These are phyloP conservation scores for Pissodes strobi DNA, from an alignment of 1,140 invertebrate species.

Conservation along the genomic window DNA sequence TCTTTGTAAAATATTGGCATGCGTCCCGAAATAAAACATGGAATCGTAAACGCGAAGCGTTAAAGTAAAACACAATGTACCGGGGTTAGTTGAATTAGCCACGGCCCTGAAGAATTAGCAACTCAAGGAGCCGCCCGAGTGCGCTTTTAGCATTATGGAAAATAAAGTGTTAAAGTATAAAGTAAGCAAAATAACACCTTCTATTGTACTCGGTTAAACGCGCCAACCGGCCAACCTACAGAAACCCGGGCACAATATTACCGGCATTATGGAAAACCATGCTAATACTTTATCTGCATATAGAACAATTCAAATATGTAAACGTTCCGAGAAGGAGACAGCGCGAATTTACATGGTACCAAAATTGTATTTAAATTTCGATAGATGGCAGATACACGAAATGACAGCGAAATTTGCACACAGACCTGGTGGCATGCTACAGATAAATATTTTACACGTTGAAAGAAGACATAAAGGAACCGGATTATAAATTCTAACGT, in stretches of 20 bases:
- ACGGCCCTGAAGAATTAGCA: slow-evolving; percentile 20
- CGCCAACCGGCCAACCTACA: slow-evolving; percentile 19
- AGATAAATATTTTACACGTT: slow-evolving; percentile 30
- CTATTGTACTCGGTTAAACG: slow-evolving; percentile 34
- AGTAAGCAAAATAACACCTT: slow-evolving; percentile 37
- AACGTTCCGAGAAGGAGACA: slow-evolving; percentile 29
- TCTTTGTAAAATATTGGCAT: not conserved
- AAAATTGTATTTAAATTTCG: slow-evolving; percentile 47
- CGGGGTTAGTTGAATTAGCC: slow-evolving; percentile 17
- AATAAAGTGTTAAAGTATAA: slow-evolving; percentile 33
- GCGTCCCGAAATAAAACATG: not conserved
- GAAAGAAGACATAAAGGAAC: slow-evolving; percentile 36
- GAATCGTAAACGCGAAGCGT: slow-evolving; percentile 3
- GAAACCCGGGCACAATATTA: slow-evolving; percentile 34
- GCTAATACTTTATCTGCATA: slow-evolving; percentile 44
- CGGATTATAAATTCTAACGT: slow-evolving; percentile 2
- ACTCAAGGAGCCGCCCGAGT: slow-evolving; percentile 2
- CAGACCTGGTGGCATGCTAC: slow-evolving; percentile 37
- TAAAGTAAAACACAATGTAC: slow-evolving; percentile 10
- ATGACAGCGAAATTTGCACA: slow-evolving; percentile 43
- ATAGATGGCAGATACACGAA: slow-evolving; percentile 42
- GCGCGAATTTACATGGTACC: slow-evolving; percentile 40
- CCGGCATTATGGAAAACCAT: slow-evolving; percentile 42
- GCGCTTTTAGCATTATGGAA: slow-evolving; percentile 13
- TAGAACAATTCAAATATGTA: slow-evolving; percentile 40